These are phyloP conservation scores for Folsomia candida DNA, from an alignment of 2,888 invertebrate genomes.

Conservation along the genomic window DNA sequence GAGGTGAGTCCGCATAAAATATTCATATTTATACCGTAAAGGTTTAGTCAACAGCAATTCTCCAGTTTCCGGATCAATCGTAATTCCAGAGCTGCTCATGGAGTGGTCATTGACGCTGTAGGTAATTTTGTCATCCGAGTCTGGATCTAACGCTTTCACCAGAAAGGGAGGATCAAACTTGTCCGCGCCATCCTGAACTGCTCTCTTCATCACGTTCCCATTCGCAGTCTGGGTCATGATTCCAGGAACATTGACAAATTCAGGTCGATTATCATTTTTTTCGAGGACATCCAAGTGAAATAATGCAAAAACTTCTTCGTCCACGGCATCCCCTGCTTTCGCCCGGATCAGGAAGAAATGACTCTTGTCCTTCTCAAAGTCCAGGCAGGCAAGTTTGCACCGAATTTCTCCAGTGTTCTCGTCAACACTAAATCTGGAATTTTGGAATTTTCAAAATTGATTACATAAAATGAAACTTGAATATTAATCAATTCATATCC, in stretches of 20 bases:
- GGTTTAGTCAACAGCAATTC: constrained; percentile 66
- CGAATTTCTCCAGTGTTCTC: constrained; percentile 69
- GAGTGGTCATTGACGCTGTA: constrained; percentile 41
- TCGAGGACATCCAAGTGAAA: constrained; percentile 46
- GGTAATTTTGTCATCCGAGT: constrained; percentile 43
- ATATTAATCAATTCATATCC: too few relatives aligned
- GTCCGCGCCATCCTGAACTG: constrained; percentile 71
- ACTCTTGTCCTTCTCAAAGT: constrained; percentile 45
- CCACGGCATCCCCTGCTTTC: constrained; percentile 45
- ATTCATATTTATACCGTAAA: constrained; percentile 57
- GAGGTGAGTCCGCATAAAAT: too few relatives aligned
- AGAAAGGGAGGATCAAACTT: constrained; percentile 77
- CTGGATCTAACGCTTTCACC: constrained; percentile 59
- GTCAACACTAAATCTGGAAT: constrained; percentile 59
- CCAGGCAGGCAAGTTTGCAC: constrained; percentile 44
- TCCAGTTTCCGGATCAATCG: constrained; percentile 68
- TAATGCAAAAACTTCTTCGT: constrained; percentile 46
- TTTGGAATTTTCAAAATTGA: too few relatives aligned
- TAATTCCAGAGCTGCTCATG: constrained; percentile 53
- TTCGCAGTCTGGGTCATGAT: constrained; percentile 26
- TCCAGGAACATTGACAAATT: constrained; percentile 36
- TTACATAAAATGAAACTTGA: too few relatives aligned
- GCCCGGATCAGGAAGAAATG: constrained; percentile 48
- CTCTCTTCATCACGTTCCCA: constrained; percentile 55
- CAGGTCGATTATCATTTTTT: constrained; percentile 44